Evolutionary conservation across 1,140 invertebrate genomes (phyloP).

Genomic region (Musca domestica): DNA sequence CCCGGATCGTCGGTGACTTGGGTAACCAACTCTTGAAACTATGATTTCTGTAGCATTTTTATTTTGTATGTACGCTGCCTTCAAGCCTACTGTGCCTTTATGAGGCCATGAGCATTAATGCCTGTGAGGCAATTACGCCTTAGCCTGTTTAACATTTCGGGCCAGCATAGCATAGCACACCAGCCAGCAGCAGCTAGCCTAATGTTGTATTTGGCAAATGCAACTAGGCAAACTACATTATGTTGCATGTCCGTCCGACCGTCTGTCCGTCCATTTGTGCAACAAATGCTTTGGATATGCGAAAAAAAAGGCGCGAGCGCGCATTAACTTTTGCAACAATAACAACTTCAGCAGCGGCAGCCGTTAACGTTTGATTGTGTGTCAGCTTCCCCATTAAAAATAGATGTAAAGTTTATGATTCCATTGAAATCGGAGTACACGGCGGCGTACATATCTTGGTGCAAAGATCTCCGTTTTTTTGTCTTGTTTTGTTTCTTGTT

Average conservation of each 20-base stretch:
- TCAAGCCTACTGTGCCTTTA: background rate
- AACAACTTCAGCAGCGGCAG: background rate
- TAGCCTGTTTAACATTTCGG: slow-evolving; percentile 5
- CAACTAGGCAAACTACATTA: too few species aligned
- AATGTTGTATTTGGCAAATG: too few species aligned
- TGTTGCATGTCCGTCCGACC: too few species aligned
- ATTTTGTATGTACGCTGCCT: background rate
- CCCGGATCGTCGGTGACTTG: too few species aligned
- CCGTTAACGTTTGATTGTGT: background rate
- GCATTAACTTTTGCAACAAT: too few species aligned
- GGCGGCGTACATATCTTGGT: background rate
- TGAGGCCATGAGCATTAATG: slow-evolving; percentile 2
- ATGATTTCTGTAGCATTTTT: too few species aligned
- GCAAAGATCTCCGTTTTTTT: slow-evolving; percentile 14
- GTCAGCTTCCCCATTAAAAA: background rate
- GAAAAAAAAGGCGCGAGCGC: too few species aligned
- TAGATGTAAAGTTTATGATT: slow-evolving; percentile 18
- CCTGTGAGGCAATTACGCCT: slow-evolving; percentile 5
- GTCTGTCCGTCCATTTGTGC: too few species aligned
- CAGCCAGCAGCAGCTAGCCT: background rate
- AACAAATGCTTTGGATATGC: too few species aligned
- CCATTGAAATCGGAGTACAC: slow-evolving; percentile 18
- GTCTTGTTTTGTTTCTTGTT: too few species aligned
- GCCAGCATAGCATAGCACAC: background rate
- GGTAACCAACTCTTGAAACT: too few species aligned